A percentile compares a stretch with the other conserved stretches of the same genome.
Evolutionary conservation across 2,888 invertebrate genomes (phyloP).

Genomic region (Cremastinae sp.): DNA sequence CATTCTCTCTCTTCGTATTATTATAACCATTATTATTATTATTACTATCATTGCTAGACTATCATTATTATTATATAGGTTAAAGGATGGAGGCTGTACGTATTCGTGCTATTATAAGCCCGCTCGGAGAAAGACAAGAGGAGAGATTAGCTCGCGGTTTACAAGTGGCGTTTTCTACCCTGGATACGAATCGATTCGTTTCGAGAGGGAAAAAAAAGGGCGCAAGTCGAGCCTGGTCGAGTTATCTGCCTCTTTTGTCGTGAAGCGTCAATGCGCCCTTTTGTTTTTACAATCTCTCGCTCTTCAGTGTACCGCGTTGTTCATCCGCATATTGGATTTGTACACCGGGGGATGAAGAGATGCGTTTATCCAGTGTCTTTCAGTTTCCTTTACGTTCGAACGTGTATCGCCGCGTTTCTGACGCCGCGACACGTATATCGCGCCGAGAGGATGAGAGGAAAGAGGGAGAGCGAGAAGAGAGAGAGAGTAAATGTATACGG

Average conservation of each 20-base stretch:
- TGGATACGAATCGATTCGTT: constrained; percentile 28
- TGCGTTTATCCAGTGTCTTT: constrained; percentile 59
- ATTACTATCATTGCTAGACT: constrained; percentile 56
- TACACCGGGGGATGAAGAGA: constrained; percentile 29
- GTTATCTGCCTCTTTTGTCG: not conserved
- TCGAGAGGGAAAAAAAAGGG: constrained; percentile 6
- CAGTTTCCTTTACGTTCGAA: constrained; percentile 46
- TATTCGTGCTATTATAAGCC: constrained; percentile 42
- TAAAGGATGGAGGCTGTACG: too few species aligned
- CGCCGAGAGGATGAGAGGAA: constrained; percentile 3
- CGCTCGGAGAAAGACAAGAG: constrained; percentile 16
- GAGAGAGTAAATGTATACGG: too few species aligned
- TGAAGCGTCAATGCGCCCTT: too few species aligned
- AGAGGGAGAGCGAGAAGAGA: constrained; percentile 6
- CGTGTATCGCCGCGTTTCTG: too few species aligned
- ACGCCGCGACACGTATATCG: not conserved
- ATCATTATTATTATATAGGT: too few species aligned
- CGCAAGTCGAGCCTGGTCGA: constrained; percentile 4
- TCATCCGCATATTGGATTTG: too few species aligned
- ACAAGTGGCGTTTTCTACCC: constrained; percentile 49
- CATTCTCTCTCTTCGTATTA: constrained; percentile 66
- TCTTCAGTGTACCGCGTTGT: too few species aligned
- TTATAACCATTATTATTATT: too few species aligned
- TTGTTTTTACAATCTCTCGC: too few species aligned
- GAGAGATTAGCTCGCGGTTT: constrained; percentile 63